phyloP scores from a whole-genome alignment of 2,888 invertebrate species.

The Melanostoma scalare region DNA sequence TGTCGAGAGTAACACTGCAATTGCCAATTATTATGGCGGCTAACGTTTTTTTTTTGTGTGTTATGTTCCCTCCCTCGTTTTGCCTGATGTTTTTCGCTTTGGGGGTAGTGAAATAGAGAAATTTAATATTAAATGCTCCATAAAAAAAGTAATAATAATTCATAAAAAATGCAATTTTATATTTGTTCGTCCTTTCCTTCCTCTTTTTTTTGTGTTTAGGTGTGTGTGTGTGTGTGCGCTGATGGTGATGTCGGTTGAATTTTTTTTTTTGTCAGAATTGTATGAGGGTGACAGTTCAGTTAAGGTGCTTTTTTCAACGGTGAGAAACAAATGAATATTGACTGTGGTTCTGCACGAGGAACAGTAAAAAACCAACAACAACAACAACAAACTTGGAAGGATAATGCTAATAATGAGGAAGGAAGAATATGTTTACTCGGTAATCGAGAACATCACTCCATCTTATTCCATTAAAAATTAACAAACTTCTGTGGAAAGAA shows the following conservation, averaged over 20 bases:
- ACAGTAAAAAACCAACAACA: no score
- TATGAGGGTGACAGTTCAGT: constrained; percentile 64
- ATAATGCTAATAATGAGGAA: constrained; percentile 48
- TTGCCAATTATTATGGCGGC: constrained; percentile 67
- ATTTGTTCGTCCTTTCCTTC: constrained; percentile 30
- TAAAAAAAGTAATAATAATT: constrained; percentile 76
- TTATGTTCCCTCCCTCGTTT: constrained; percentile 26
- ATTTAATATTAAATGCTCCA: constrained; percentile 83
- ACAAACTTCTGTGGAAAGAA: constrained; percentile 49
- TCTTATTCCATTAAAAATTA: constrained; percentile 71
- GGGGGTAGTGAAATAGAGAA: constrained; percentile 75
- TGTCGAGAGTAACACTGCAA: constrained; percentile 59
- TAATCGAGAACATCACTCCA: constrained; percentile 63
- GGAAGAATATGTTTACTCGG: constrained; percentile 58
- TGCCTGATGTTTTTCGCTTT: constrained; percentile 51
- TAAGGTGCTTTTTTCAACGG: constrained; percentile 36
- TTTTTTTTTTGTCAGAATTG: constrained; percentile 22
- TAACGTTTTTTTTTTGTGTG: constrained; percentile 55
- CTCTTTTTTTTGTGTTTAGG: neutral
- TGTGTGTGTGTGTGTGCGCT: constrained; percentile 34
- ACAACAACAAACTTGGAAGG: constrained; percentile 20
- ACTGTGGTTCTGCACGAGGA: constrained; percentile 21
- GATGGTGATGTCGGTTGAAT: constrained; percentile 4
- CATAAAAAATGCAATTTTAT: constrained; percentile 76
- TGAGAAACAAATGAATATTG: constrained; percentile 51